Evolutionary conservation across 1,140 invertebrate genomes (phyloP), one percentile per base, ranked within the genome.

Genomic region (Sinonovacula constricta): DNA sequence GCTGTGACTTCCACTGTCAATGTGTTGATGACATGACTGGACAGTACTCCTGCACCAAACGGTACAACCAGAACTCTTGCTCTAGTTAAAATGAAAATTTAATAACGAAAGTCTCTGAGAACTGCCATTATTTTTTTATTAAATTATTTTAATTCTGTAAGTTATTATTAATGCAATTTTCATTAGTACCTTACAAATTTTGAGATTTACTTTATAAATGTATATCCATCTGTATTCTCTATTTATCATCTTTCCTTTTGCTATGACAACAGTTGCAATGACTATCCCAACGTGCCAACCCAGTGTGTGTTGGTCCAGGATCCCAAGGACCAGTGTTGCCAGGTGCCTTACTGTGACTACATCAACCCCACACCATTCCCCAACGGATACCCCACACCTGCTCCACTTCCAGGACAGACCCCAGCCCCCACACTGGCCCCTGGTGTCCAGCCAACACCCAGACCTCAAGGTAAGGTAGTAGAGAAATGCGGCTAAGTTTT

Each of bases 331-430:
- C 72, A 79, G 15, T 88, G 86, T 65, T 88, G 86, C 68, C 62
- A 83, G 80, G 77, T 77, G 45, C 85, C 85, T 56, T 86, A 77
- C 74, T 88, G 86, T 77, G 85, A 88, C 75, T 86, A 84, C 56
- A 60, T 86, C 34, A 82, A 86, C 77, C 85, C 86, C 36, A 85
- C 85, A 18, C 86, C 86, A 63, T 87, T 86, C 85, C 86, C 86
- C 22, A 81, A 79, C 45, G 85, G 85, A 14, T 51, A 79, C 26
- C 85, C 86, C 26, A 86, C 86, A 33, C 85, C 83, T 33, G 69
- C 75, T 56, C 85, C 82, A 45, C 67, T 69, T 34, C 67, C 72
- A 18, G 57, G 51, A 10, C 76, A 54, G 14, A 66, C 78, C 22
- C 82, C 84, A 67, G 60, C 71, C 10, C 39, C 39, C 14, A 79